phyloP scores from a whole-genome alignment of 2,797 vertebrate species.

The Brotula barbata region DNA sequence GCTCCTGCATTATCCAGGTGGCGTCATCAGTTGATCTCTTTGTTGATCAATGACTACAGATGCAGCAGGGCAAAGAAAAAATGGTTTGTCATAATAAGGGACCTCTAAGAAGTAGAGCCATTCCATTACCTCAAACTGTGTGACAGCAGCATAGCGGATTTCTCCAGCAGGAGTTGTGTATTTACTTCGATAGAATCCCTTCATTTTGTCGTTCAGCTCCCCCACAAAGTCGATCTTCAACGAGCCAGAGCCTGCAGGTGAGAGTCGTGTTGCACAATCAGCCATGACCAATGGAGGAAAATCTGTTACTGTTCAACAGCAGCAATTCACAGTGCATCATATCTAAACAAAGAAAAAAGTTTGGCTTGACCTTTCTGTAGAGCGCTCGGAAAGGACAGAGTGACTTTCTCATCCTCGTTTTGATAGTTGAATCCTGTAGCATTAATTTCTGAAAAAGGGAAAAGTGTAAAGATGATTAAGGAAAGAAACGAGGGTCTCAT shows the following conservation, averaged over 20 bases:
- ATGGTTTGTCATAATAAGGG: no score
- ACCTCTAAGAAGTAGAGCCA: no score
- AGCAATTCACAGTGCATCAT: not conserved
- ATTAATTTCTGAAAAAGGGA: slow-evolving; percentile 85
- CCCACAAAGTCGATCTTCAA: slow-evolving; percentile 98
- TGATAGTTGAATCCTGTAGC: slow-evolving; percentile 99
- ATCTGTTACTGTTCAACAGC: slow-evolving; percentile 21
- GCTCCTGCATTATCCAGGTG: no score
- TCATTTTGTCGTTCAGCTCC: slow-evolving; percentile 99
- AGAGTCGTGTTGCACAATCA: slow-evolving; percentile 27
- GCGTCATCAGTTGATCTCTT: no score
- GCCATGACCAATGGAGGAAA: not conserved
- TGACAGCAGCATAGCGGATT: slow-evolving; percentile 92
- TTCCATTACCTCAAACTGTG: slow-evolving; percentile 92
- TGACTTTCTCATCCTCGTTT: slow-evolving; percentile 98
- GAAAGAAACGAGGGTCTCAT: no score
- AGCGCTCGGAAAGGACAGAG: slow-evolving; percentile 92
- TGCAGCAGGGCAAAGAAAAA: no score
- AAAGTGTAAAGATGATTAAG: not conserved
- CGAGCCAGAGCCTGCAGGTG: slow-evolving; percentile 84
- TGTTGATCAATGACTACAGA: no score
- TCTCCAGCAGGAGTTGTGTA: slow-evolving; percentile 88
- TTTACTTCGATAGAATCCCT: slow-evolving; percentile 99
- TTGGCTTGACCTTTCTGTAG: slow-evolving; percentile 88
- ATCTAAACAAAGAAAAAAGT: not conserved